Evolutionary conservation across 2,113 vertebrate species (phyloP), one percentile per base, ranked within the genome.

Genomic region (Pluvialis apricaria): DNA sequence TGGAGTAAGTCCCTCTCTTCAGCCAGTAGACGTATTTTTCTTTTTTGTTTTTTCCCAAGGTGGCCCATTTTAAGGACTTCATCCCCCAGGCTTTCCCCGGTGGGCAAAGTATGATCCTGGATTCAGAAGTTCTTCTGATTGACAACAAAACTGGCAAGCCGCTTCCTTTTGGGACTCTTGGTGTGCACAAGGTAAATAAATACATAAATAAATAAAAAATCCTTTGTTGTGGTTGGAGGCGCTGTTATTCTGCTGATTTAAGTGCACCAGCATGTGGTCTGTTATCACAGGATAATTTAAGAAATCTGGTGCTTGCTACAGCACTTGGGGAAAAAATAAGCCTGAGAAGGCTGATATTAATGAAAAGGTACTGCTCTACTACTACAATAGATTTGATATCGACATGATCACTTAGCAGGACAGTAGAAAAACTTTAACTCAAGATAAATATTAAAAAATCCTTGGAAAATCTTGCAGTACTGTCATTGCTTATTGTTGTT

Each of bases 31-130:
- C 19, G 3, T 66, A 1, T 26, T 77, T 62, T 66, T 22, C 12
- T 34, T 36, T 60, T 22, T 1, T 28, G 16, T 88, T 93, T 45
- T 36, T 28, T 19, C 7, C 28, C 73, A 85, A 99, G 99, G 99
- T 99, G 88, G 99, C 98, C 28, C 99, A 99, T 97, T 99, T 99
- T 92, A 99, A 99, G 97, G 99, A 99, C 13, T 99, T 98, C 95
- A 99, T 99, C 92, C 99, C 99, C 9, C 98, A 97, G 95, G 99
- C 99, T 10, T 99, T 99, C 73, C 98, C 99, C 10, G 99, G 99
- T 10, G 99, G 99, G 28, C 97, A 99, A 40, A 99, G 99, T 90
- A 99, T 99, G 98, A 99, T 99, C 73, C 93, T 99, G 95, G 99
- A 99, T 62, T 98, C 99, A 4, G 99, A 99, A 84, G 99, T 99